Evolutionary conservation across 2,888 invertebrate genomes (phyloP), one percentile per base, ranked within the genome.

Genomic region (Xestia sexstrigata): DNA sequence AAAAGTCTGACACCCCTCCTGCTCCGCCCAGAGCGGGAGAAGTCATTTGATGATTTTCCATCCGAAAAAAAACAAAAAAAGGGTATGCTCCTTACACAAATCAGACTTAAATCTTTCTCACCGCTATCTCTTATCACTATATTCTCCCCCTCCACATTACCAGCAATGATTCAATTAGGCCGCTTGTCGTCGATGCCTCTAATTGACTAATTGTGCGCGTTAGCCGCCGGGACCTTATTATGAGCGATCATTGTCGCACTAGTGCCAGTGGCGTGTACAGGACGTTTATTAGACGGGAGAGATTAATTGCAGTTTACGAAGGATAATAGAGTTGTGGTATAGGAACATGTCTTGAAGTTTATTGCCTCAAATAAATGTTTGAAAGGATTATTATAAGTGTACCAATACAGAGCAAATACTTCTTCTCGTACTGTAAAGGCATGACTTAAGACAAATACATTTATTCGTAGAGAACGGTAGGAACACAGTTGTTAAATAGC

Each of bases 121-220:
- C 63, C 84, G 76, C 84, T 70, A 0, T 1, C 69, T 2, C 84
- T 30, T 2, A 11, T 73, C 71, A 69, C 52, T 9, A 15, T 30
- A n/a, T 6, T 26, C 26, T 2, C 55, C 2, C 3, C 69, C 39
- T 2, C 1, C 9, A 47, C 55, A 67, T 74, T 84, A 86, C 39
- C 47, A 66, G 47, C 84, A 74, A 69, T 84, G 76, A 84, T 87
- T 84, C 69, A 87, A 84, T 84, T 83, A 76, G 60, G 65, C 13
- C 35, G 66, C 52, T 69, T 74, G 83, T 74, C 69, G 49, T 55
- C 75, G 74, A 62, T 52, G 72, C 62, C 63, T 66, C 70, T 87
- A 84, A 84, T 87, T 76, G 68, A 81, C 62, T 85, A 85, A 85
- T 85, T 85, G 85, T 45, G 42, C 39, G n/a, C 49, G 72, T 84